Base-by-base conservation (phyloP, 2,888 invertebrate genomes). In the Apotomis capreana region DNA sequence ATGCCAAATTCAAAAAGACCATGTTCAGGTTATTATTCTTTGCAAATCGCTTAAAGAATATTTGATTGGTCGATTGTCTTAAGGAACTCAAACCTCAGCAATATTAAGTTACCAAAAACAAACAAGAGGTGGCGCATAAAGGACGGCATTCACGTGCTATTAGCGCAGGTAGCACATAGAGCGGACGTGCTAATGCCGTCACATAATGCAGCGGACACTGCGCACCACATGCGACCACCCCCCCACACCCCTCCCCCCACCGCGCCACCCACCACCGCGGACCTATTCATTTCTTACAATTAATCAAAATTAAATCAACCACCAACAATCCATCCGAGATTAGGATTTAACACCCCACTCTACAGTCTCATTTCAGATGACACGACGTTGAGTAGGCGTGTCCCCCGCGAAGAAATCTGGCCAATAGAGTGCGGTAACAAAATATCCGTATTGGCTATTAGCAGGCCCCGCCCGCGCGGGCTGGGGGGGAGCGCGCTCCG, bases 361-460 rank as follows among this genome's bases (percentile, higher is more conserved):
- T 80, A 89, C 74, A 78, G 90, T 86, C 75, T 70, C 61, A 80
- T 83, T 86, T 88, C 76, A 76, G 74, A 60, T 80, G 82, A 77
- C 79, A 72, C 72, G 61, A 67, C 73, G 76, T 75, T 79, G 81
- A 84, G 84, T 82, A 84, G 93, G 93, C 93, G 93, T 89, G 89
- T 84, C 88, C 81, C 86, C 85, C 91, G 90, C 87, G 89, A 91
- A 90, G 89, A 88, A 90, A 91, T 93, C 92, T 94, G 92, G 94
- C 95, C 95, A 95, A 95, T 95, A 94, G 91, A 92, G 90, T 90
- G 90, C 90, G 91, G 91, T 93, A 93, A 93, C 92, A 90, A 91
- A 91, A 91, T 90, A 91, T 92, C 92, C 93, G 94, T 88, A 94
- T 94, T 94, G 94, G 94, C 92, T 90, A 94, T 93, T 93, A 94